Evolutionary conservation across 2,113 vertebrate species (phyloP).

Genomic region (Macheiramphus alcinus): DNA sequence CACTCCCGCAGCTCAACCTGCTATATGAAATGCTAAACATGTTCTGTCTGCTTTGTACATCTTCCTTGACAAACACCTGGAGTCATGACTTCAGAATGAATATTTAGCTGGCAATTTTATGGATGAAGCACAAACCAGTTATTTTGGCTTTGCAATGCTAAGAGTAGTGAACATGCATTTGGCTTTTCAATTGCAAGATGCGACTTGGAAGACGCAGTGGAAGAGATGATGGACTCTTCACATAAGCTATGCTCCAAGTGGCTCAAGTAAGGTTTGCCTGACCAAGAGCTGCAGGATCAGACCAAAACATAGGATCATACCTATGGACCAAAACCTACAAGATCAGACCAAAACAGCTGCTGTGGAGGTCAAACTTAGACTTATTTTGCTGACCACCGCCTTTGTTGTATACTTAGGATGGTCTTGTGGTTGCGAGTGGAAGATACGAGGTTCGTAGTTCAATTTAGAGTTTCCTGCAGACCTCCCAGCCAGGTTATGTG

Average conservation of each 20-base stretch:
- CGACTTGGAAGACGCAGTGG: neutral
- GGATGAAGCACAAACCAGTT: neutral
- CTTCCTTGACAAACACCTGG: slow-evolving; percentile 40
- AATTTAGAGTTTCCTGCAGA: neutral
- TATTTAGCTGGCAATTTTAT: slow-evolving; percentile 12
- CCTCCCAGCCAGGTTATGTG: neutral
- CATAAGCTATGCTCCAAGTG: too few species aligned
- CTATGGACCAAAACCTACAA: neutral
- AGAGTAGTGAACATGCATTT: neutral
- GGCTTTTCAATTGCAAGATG: neutral
- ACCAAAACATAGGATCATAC: neutral
- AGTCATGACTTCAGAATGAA: neutral
- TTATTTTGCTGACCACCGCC: neutral
- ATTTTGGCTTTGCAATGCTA: neutral
- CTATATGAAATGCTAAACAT: slow-evolving; percentile 23
- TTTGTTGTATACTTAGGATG: neutral
- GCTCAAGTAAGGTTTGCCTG: neutral
- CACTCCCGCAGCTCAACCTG: neutral
- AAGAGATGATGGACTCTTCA: neutral
- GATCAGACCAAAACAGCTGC: neutral
- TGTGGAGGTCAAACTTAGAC: neutral
- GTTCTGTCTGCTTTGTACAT: slow-evolving; percentile 13
- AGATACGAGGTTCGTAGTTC: accelerated
- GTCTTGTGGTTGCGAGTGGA: neutral
- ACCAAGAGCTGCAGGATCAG: neutral